Percentiles rank a stretch among this genome's conserved stretches.
phyloP scores from a whole-genome alignment of 2,888 invertebrate genomes.

The Lasioglossum malachurum region DNA sequence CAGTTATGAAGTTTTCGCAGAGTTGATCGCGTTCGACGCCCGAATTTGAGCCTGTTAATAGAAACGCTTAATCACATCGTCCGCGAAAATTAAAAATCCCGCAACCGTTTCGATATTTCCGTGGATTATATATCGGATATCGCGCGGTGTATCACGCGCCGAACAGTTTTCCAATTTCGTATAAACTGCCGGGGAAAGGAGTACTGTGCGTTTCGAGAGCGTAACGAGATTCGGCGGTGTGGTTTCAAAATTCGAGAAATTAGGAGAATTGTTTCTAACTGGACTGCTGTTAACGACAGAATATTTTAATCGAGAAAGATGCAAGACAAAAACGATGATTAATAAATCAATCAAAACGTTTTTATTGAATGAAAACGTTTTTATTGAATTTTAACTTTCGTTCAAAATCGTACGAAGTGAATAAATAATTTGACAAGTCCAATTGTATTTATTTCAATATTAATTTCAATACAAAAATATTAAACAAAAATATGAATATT shows the following conservation, averaged over 20 bases:
- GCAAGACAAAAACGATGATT: background rate
- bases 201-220: background rate
- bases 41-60: conserved; percentile 16
- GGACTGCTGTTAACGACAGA: background rate
- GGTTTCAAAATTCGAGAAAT: background rate
- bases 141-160: conserved; percentile 5
- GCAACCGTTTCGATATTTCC: conserved; percentile 25
- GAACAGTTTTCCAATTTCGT: conserved; percentile 31
- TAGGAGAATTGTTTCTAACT: background rate
- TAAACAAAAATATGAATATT: background rate
- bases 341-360: too few relatives aligned
- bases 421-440: background rate
- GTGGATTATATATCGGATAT: conserved; percentile 22
- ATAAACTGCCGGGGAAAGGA: background rate
- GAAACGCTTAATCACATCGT: conserved; percentile 22
- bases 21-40: conserved; percentile 9
- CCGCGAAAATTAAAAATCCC: conserved; percentile 33
- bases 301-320: background rate
- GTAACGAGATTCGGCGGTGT: background rate
- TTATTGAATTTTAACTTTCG: background rate
- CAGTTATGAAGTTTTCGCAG: background rate
- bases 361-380: too few relatives aligned
- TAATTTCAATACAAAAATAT: background rate
- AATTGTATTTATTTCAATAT: too few relatives aligned
- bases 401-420: background rate